Conservation (phyloP, 1,140 invertebrate genomes). For the Hycleus phaleratus region DNA sequence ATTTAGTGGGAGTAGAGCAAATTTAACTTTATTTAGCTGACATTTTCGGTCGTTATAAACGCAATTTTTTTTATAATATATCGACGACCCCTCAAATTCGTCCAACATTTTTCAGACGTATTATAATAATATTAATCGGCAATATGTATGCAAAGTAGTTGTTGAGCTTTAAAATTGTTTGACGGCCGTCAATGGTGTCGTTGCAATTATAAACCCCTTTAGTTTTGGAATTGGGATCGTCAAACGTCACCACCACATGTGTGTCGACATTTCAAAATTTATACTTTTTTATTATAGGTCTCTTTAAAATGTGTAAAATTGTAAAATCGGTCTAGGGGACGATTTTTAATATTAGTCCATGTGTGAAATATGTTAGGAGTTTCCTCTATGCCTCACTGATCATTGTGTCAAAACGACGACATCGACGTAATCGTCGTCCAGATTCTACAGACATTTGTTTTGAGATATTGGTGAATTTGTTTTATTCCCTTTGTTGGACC, state of each 20-base stretch:
- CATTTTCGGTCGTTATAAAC: too few species aligned
- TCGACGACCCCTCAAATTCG: too few species aligned
- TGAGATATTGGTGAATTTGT: conserved; percentile 28
- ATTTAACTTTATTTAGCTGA: too few species aligned
- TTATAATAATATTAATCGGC: conserved; percentile 21
- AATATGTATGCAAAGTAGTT: conserved; percentile 33
- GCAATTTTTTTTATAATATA: too few species aligned
- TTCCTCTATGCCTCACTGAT: too few species aligned
- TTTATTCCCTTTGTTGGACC: conserved; percentile 7
- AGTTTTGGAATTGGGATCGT: conserved; percentile 3
- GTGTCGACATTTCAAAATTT: conserved; percentile 23
- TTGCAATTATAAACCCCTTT: conserved; percentile 35
- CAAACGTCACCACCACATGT: conserved; percentile 17
- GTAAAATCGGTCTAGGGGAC: conserved; percentile 27
- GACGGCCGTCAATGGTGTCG: conserved; percentile 23
- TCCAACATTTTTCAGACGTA: too few species aligned
- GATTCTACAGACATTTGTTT: conserved; percentile 29
- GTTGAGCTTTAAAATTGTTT: conserved; percentile 5
- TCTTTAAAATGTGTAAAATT: conserved; percentile 29
- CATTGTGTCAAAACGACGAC: too few species aligned
- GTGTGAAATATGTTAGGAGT: conserved; percentile 28
- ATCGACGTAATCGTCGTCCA: conserved; percentile 7
- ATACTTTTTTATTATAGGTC: conserved; percentile 22
- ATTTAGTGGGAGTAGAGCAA: too few species aligned
- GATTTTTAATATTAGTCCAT: conserved; percentile 30